Percentiles rank a stretch among this genome's conserved stretches.
These are phyloP conservation scores for Megalurothrips usitatus DNA, from an alignment of 2,888 invertebrate genomes.

Conservation along the genomic window DNA sequence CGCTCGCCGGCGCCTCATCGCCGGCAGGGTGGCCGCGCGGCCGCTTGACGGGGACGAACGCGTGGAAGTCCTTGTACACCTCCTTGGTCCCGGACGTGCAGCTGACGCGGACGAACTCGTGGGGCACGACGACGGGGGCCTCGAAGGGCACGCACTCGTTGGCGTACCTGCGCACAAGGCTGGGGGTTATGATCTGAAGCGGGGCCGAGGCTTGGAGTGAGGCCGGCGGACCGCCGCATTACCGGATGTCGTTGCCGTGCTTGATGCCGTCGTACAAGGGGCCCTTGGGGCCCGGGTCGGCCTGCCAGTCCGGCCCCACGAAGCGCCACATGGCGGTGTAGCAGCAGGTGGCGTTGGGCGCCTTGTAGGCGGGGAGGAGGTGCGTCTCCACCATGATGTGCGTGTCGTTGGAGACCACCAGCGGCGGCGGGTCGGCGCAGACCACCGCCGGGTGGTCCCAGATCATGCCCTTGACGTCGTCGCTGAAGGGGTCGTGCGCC, in stretches of 20 bases:
- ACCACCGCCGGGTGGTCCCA: slow-evolving; percentile 29
- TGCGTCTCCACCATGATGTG: background rate
- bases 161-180: slow-evolving; percentile 32
- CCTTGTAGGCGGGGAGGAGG: background rate
- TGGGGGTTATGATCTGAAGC: background rate
- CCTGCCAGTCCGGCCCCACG: background rate
- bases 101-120: slow-evolving; percentile 36
- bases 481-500: slow-evolving; percentile 35
- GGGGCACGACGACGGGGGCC: slow-evolving; percentile 27
- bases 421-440: slow-evolving; percentile 32
- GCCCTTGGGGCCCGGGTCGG: background rate
- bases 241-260: slow-evolving; percentile 20
- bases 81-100: slow-evolving; percentile 29
- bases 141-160: slow-evolving; percentile 35
- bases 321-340: slow-evolving; percentile 10
- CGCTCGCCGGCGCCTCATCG: background rate
- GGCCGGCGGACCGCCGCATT: background rate
- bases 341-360: background rate
- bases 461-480: slow-evolving; percentile 32
- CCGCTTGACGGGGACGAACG: slow-evolving; percentile 37
- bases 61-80: slow-evolving; percentile 38
- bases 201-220: background rate
- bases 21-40: background rate
- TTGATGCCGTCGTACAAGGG: background rate
- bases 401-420: slow-evolving; percentile 34